phyloP scores from a whole-genome alignment of 1,140 invertebrate genomes.

The Temnothorax longispinosus region DNA sequence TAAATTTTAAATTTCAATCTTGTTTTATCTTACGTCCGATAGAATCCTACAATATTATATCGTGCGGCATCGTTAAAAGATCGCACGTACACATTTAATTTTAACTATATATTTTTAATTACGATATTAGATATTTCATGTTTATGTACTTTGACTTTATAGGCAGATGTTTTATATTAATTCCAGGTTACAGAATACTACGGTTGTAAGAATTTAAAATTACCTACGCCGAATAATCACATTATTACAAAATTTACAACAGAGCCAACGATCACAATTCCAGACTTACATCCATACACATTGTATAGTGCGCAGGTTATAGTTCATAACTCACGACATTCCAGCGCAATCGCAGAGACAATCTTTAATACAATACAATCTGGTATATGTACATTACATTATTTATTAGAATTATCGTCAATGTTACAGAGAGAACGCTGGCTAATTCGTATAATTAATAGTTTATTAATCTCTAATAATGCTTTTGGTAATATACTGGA shows the following conservation, averaged over 20 bases:
- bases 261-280: neutral
- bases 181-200: conserved; percentile 10
- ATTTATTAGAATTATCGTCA: neutral
- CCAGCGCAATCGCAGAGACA: neutral
- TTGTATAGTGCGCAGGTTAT: conserved; percentile 45
- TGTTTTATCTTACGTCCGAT: too few relatives aligned
- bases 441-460: neutral
- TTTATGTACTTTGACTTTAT: neutral
- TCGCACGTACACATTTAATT: neutral
- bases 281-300: conserved; percentile 55
- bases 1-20: neutral
- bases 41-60: neutral
- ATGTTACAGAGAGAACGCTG: neutral
- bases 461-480: neutral
- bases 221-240: neutral
- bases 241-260: neutral
- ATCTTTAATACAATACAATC: conserved; percentile 13
- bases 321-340: conserved; percentile 50
- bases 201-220: conserved; percentile 1
- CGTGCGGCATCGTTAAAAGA: neutral
- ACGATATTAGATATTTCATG: neutral
- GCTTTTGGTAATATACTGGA: neutral
- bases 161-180: neutral
- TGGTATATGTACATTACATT: conserved; percentile 41
- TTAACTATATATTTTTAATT: neutral